A percentile compares a stretch with the other conserved stretches of the same genome.
Evolutionary conservation across 1,140 invertebrate species (phyloP).

Genomic region (Tetramorium parvispinum): DNA sequence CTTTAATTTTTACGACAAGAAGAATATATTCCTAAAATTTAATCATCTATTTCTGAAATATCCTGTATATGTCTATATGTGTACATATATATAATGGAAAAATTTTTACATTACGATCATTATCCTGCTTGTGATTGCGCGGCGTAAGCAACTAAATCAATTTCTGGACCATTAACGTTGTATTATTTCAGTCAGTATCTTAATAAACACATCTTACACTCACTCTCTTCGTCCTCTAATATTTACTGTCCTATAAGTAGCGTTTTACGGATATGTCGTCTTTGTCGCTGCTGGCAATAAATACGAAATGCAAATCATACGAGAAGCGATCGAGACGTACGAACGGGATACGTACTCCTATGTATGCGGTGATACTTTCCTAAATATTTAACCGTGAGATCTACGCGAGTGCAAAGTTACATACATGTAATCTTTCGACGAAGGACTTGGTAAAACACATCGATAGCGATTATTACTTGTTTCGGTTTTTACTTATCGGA

Average conservation of each 20-base stretch:
- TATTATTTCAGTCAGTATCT: conserved; percentile 28
- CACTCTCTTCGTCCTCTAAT: conserved; percentile 20
- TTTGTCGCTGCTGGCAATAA: conserved; percentile 53
- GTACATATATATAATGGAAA: not conserved
- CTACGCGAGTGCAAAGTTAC: conserved; percentile 78
- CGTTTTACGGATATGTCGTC: conserved; percentile 61
- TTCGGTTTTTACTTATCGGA: conserved; percentile 66
- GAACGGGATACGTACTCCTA: conserved; percentile 36
- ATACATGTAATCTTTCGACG: conserved; percentile 77
- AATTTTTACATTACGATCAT: not conserved
- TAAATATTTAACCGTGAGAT: conserved; percentile 72
- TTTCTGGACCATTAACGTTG: conserved; percentile 49
- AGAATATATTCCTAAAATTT: not conserved
- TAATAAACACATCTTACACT: conserved; percentile 35
- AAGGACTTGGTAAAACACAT: conserved; percentile 76
- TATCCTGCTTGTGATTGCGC: not conserved
- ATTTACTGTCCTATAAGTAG: conserved; percentile 49
- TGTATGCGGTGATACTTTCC: conserved; percentile 56
- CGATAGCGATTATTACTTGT: conserved; percentile 73
- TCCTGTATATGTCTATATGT: not conserved
- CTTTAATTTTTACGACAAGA: not conserved
- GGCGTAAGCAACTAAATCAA: conserved; percentile 22
- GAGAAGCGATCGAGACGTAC: conserved; percentile 60
- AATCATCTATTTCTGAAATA: not conserved
- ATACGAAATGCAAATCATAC: conserved; percentile 10